phyloP scores from a whole-genome alignment of 2,797 vertebrate species.

The Caiman crocodilus region DNA sequence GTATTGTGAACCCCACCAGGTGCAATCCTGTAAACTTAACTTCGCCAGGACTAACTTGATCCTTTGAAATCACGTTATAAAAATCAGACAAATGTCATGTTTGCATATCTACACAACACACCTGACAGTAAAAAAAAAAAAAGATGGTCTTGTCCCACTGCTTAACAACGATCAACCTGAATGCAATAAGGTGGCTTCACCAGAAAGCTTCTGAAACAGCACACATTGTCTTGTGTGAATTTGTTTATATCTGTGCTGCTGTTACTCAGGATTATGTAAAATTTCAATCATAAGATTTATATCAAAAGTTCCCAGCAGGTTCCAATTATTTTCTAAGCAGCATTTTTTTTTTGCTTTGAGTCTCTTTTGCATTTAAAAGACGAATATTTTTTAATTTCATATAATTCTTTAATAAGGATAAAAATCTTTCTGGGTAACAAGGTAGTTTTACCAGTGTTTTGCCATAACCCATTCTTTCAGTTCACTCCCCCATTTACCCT shows the following conservation, averaged over 20 bases:
- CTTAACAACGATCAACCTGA: conserved; percentile 20
- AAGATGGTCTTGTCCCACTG: neutral
- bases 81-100: conserved; percentile 34
- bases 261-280: neutral
- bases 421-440: neutral
- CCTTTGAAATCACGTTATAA: neutral
- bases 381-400: neutral
- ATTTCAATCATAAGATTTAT: neutral
- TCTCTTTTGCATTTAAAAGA: neutral
- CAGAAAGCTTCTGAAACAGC: conserved; percentile 15
- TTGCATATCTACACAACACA: neutral
- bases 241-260: neutral
- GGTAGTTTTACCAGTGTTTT: neutral
- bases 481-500: neutral
- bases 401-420: neutral
- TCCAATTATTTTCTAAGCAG: neutral
- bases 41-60: conserved; percentile 16
- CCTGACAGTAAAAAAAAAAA: neutral
- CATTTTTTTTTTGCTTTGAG: neutral
- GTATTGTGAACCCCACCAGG: neutral
- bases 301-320: neutral
- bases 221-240: conserved; percentile 20
- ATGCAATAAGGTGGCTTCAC: neutral
- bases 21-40: conserved; percentile 22
- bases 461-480: neutral